Evolutionary conservation across 2,888 invertebrate genomes (phyloP), one percentile per base, ranked within the genome.

Genomic region (Lutraria lutraria): DNA sequence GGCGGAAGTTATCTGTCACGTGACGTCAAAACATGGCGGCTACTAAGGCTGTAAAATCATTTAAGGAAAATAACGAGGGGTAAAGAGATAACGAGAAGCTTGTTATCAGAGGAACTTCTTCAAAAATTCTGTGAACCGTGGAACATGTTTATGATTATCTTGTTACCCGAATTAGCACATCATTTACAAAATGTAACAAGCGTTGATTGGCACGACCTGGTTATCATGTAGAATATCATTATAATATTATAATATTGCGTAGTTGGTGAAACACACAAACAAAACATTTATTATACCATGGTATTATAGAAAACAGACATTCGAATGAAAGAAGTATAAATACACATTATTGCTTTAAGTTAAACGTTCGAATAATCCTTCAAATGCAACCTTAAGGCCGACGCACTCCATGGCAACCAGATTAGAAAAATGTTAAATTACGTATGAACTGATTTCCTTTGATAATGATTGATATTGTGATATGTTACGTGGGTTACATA

Each of bases 1-100:
- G 34, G 34, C 76, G 76, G 76, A 76, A 76, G 76, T 76, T 76
- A 76, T 76, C 76, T 13, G 34, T 76, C 31, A 76, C 76, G 34
- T 76, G 76, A 31, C 31, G 76, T 76, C 76, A 76, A 76, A 76
- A 76, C 34, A 76, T 68, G 63, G 25, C 63, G 63, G n/a, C 25
- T 25, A 25, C 0, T 25, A 68, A 0, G 31, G 19, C 76, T 76
- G 76, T 34, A 76, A 31, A 68, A 34, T 34, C 76, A 15, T 31
- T 76, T 76, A 76, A 29, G 16, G 34, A 25, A 34, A 25, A 16
- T 76, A 34, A 76, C 31, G 31, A 76, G 31, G 34, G 34, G 16
- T 76, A 31, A 15, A 25, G 12, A 34, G 76, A 76, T 76, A 76
- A 76, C 34, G 8, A 34, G 76, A 76, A 16, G 31, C 76, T 19